Conservation (phyloP, 2,113 vertebrate genomes). For the Rhombomys opimus region DNA sequence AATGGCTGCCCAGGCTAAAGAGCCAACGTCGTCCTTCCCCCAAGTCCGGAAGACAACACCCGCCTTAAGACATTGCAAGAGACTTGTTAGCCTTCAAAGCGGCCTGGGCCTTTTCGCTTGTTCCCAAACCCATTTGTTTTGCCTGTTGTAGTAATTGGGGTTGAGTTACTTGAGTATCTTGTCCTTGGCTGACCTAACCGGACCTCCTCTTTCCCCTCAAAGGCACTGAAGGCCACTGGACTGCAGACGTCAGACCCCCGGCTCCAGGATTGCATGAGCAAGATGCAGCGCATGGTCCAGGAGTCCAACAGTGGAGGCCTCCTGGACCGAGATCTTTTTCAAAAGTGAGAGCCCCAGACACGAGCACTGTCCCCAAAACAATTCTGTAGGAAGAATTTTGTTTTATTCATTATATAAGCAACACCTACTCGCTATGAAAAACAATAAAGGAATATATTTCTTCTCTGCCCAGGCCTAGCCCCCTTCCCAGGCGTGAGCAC, state of each 20-base stretch:
- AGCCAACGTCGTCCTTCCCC: not conserved
- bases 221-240: constrained; percentile 91
- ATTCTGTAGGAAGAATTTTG: not conserved
- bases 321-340: constrained; percentile 91
- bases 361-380: constrained; percentile 14
- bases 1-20: not conserved
- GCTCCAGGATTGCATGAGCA: constrained; percentile 90
- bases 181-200: constrained; percentile 2
- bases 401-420: not conserved
- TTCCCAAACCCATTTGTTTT: constrained; percentile 27
- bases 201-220: not conserved
- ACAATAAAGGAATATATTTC: constrained; percentile 41
- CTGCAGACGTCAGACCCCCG: constrained; percentile 91
- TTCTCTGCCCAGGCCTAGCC: not conserved
- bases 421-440: not conserved
- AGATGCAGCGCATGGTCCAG: constrained; percentile 83
- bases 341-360: constrained; percentile 85
- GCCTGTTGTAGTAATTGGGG: not conserved
- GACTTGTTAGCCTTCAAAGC: not conserved
- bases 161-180: not conserved
- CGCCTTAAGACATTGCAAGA: not conserved
- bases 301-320: constrained; percentile 88
- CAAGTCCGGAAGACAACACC: not conserved
- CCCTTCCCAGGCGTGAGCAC: constrained; percentile 2
- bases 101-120: not conserved